phyloP scores from a whole-genome alignment of 2,888 invertebrate genomes.

The Melanchra persicariae region DNA sequence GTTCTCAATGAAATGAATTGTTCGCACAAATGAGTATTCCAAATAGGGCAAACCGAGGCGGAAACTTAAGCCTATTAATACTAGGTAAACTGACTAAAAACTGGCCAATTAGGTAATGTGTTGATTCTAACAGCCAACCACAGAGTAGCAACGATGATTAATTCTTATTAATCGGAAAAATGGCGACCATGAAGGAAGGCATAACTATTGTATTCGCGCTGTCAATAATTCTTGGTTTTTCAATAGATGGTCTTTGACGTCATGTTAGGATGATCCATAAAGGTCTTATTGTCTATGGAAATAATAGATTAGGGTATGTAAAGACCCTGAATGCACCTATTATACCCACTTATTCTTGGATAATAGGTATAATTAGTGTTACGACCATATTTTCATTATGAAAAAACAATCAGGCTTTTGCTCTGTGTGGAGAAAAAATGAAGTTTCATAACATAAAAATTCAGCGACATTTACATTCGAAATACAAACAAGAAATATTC shows the following conservation, averaged over 20 bases:
- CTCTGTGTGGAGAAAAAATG: constrained; percentile 13
- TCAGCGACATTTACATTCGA: constrained; percentile 6
- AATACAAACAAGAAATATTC: constrained; percentile 22
- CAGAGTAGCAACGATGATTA: constrained; percentile 63
- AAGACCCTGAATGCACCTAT: constrained; percentile 53
- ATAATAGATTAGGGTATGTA: constrained; percentile 62
- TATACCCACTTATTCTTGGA: constrained; percentile 49
- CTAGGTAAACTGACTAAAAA: constrained; percentile 62
- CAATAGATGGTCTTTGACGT: constrained; percentile 57
- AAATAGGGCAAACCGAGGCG: constrained; percentile 48
- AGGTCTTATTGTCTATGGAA: constrained; percentile 57
- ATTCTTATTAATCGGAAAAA: constrained; percentile 62
- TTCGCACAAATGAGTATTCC: constrained; percentile 23
- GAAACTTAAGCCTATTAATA: constrained; percentile 64
- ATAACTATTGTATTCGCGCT: constrained; percentile 49
- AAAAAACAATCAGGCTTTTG: constrained; percentile 30
- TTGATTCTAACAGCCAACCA: constrained; percentile 62
- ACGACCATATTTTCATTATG: constrained; percentile 26
- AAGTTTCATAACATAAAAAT: constrained; percentile 28
- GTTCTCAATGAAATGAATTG: constrained; percentile 41
- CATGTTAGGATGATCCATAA: constrained; percentile 57
- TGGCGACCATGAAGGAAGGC: constrained; percentile 68
- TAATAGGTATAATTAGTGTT: constrained; percentile 50
- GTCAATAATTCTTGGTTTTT: constrained; percentile 64
- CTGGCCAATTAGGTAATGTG: constrained; percentile 64